A percentile compares a stretch with the other conserved stretches of the same genome.
These are phyloP conservation scores for Villa cingulata DNA, from an alignment of 2,888 invertebrate species.

Conservation along the genomic window DNA sequence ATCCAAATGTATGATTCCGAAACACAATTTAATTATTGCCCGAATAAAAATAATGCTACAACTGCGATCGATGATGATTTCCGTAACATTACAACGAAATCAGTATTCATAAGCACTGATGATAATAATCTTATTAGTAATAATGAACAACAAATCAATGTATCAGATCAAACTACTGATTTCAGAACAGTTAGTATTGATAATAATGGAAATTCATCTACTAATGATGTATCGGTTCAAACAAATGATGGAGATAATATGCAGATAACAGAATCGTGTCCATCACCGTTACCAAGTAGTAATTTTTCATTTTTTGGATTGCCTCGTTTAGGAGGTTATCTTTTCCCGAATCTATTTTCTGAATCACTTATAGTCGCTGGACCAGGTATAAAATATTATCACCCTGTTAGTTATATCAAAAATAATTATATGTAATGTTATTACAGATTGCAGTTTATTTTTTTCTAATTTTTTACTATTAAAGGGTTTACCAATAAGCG, in stretches of 20 bases:
- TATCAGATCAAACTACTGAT: background rate
- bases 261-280: too few species aligned
- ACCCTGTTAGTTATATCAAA: too few species aligned
- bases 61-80: background rate
- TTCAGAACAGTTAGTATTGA: background rate
- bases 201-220: background rate
- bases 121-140: too few species aligned
- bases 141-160: background rate
- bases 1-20: background rate
- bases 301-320: conserved; percentile 1
- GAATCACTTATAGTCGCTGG: conserved; percentile 10
- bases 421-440: too few species aligned
- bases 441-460: too few species aligned
- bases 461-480: too few species aligned
- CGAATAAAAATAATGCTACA: background rate
- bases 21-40: background rate
- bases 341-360: conserved; percentile 16
- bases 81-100: background rate
- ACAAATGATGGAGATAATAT: background rate
- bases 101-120: background rate
- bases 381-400: conserved; percentile 16
- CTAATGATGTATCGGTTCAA: background rate
- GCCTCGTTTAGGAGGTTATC: conserved; percentile 3
- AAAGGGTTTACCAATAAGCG: too few species aligned
- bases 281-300: background rate